Conservation (phyloP, 2,888 invertebrate species). For the Chalcis sispes region DNA sequence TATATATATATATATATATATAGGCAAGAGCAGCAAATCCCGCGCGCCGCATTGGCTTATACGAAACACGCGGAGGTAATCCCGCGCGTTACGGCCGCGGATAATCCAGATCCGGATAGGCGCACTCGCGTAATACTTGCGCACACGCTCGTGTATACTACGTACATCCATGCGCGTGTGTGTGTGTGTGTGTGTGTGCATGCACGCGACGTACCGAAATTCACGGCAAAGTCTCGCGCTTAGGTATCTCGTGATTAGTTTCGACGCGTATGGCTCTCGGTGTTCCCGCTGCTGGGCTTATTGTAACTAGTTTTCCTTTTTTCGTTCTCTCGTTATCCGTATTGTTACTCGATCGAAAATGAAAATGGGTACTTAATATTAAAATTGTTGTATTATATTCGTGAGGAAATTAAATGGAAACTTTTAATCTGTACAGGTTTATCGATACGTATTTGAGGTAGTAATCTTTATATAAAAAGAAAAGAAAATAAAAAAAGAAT, state of each 20-base stretch:
- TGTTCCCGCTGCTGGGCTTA: too few relatives aligned
- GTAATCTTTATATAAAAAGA: too few relatives aligned
- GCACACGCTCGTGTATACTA: background rate
- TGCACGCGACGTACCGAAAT: background rate
- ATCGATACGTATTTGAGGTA: too few relatives aligned
- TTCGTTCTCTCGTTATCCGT: too few relatives aligned
- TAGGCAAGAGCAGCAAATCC: background rate
- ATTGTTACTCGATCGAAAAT: too few relatives aligned
- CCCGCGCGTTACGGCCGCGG: slow-evolving; percentile 24
- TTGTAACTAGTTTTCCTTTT: too few relatives aligned
- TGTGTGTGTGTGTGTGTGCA: background rate
- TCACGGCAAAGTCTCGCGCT: background rate
- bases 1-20: background rate
- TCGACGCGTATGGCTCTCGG: background rate
- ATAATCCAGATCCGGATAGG: slow-evolving; percentile 46
- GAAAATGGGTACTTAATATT: too few relatives aligned
- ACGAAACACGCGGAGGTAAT: slow-evolving; percentile 20
- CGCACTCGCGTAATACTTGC: slow-evolving; percentile 18
- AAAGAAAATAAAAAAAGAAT: too few relatives aligned
- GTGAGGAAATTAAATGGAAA: too few relatives aligned
- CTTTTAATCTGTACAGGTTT: too few relatives aligned
- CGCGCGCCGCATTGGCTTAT: too few relatives aligned
- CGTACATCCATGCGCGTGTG: background rate
- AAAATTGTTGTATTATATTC: too few relatives aligned
- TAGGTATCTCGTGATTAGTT: slow-evolving; percentile 1